Conservation (phyloP, 1,140 invertebrate genomes). For the Eurosta solidaginis region DNA sequence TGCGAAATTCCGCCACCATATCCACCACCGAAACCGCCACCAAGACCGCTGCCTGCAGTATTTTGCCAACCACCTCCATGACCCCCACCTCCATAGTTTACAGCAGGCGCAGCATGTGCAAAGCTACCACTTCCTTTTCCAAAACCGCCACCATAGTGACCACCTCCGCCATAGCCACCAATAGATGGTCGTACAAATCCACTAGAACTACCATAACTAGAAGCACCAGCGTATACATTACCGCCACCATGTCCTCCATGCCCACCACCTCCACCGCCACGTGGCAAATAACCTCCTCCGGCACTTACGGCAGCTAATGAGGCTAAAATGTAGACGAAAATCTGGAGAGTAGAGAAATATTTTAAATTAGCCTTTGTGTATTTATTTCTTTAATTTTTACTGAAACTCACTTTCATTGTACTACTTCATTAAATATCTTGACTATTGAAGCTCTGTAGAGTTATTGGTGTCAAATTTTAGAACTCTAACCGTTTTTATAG, state of each 20-base stretch:
- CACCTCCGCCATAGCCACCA: conserved; percentile 35
- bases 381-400: background rate
- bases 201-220: background rate
- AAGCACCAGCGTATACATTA: background rate
- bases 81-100: conserved; percentile 17
- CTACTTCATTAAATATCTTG: background rate
- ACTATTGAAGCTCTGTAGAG: background rate
- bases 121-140: conserved; percentile 38
- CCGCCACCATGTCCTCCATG: background rate
- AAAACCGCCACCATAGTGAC: conserved; percentile 36
- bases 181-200: background rate
- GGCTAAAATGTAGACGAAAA: conserved; percentile 37
- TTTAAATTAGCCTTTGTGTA: background rate
- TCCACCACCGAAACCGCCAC: conserved; percentile 33
- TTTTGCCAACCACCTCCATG: conserved; percentile 32
- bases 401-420: background rate
- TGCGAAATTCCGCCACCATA: conserved; percentile 34
- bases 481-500: background rate
- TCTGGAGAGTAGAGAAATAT: background rate
- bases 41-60: conserved; percentile 26
- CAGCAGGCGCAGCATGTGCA: conserved; percentile 32
- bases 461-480: background rate
- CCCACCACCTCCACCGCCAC: conserved; percentile 40
- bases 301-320: conserved; percentile 46
- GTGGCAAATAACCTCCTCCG: conserved; percentile 40